Evolutionary conservation across 2,797 vertebrate genomes (phyloP).

Genomic region (Myotis daubentonii): DNA sequence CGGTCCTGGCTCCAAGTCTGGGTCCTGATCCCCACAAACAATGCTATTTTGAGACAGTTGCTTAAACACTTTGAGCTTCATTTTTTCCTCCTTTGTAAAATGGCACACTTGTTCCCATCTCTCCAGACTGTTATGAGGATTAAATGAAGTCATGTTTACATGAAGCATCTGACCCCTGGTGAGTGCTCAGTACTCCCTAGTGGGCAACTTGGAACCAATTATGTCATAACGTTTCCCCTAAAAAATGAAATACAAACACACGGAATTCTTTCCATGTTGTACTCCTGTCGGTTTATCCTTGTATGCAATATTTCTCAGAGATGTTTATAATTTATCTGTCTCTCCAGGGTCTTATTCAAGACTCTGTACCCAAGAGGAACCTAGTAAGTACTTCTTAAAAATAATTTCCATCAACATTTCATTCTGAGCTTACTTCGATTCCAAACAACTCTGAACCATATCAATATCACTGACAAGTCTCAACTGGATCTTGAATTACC

Average conservation of each 20-base stretch:
- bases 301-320: slow-evolving; percentile 67
- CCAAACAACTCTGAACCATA: slow-evolving; percentile 57
- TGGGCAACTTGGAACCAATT: slow-evolving; percentile 50
- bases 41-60: slow-evolving; percentile 47
- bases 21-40: neutral
- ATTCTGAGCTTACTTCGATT: slow-evolving; percentile 41
- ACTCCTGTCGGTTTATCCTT: slow-evolving; percentile 55
- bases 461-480: slow-evolving; percentile 61
- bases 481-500: slow-evolving; percentile 52
- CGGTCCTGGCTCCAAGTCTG: neutral
- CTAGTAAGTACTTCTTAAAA: slow-evolving; percentile 70
- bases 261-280: slow-evolving; percentile 67
- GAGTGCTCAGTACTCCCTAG: neutral
- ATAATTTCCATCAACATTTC: slow-evolving; percentile 62
- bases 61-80: slow-evolving; percentile 39
- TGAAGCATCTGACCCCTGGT: slow-evolving; percentile 49
- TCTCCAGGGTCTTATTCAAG: slow-evolving; percentile 59
- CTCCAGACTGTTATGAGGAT: slow-evolving; percentile 35
- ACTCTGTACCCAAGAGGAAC: slow-evolving; percentile 46
- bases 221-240: slow-evolving; percentile 49
- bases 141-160: slow-evolving; percentile 61
- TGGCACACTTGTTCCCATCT: neutral
- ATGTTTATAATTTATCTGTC: slow-evolving; percentile 75
- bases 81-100: slow-evolving; percentile 43
- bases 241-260: slow-evolving; percentile 68